Evolutionary conservation across 2,113 vertebrate genomes (phyloP).

Genomic region (Xiphophorus maculatus): DNA sequence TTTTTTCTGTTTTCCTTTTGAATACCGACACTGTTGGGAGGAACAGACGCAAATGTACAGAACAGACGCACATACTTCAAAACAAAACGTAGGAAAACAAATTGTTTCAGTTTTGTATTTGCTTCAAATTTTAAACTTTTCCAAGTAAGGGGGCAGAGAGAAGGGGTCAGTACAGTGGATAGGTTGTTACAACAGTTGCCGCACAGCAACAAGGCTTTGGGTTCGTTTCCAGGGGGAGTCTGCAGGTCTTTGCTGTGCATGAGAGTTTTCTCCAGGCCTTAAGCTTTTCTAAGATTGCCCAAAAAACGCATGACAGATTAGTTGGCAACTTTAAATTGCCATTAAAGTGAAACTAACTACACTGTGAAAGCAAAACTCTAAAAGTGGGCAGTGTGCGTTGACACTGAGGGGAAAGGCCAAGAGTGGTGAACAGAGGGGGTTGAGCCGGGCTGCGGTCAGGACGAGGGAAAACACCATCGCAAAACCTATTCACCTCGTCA

Average conservation of each 20-base stretch:
- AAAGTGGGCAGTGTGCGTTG: no score
- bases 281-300: no score
- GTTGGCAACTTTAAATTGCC: not conserved
- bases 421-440: no score
- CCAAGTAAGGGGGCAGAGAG: slow-evolving; percentile 17
- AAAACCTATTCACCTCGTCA: no score
- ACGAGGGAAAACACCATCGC: no score
- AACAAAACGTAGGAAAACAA: slow-evolving; percentile 7
- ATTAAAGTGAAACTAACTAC: no score
- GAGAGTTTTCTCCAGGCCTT: not conserved
- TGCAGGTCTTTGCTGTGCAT: not conserved
- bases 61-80: slow-evolving; percentile 11
- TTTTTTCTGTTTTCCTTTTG: slow-evolving; percentile 35
- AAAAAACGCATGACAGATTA: no score
- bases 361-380: no score
- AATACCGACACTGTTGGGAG: slow-evolving; percentile 49
- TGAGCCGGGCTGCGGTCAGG: no score
- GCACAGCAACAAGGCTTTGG: not conserved
- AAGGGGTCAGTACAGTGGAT: not conserved
- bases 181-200: not conserved
- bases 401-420: no score
- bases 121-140: slow-evolving; percentile 29
- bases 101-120: slow-evolving; percentile 23
- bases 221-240: not conserved
- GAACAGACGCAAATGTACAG: slow-evolving; percentile 28